Evolutionary conservation across 2,797 vertebrate species (phyloP).

Genomic region (Philypnodon macrostomus): DNA sequence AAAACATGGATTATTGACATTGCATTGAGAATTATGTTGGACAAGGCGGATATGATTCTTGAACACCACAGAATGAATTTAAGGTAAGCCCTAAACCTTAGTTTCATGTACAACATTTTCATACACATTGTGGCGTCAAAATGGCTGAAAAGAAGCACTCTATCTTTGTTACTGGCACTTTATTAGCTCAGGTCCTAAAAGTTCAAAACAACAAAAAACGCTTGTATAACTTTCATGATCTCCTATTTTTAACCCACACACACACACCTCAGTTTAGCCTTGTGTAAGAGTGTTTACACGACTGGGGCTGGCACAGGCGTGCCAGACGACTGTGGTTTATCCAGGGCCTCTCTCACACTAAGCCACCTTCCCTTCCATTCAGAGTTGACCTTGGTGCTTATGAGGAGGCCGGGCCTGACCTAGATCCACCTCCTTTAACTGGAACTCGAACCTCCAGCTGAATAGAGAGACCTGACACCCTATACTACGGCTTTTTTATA

Average conservation of each 20-base stretch:
- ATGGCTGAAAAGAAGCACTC: not conserved
- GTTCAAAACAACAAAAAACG: constrained; percentile 12
- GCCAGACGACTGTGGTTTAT: constrained; percentile 74
- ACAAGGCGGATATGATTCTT: no score
- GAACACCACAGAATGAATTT: no score
- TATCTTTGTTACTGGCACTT: not conserved
- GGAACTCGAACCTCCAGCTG: constrained; percentile 48
- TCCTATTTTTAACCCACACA: constrained; percentile 12
- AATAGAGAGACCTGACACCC: constrained; percentile 50
- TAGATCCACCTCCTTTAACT: constrained; percentile 70
- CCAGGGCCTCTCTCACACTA: constrained; percentile 69
- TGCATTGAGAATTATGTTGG: no score
- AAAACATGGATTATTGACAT: no score
- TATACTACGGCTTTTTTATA: constrained; percentile 9
- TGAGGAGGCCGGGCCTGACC: constrained; percentile 72
- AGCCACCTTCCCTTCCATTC: constrained; percentile 76
- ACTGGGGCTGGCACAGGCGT: constrained; percentile 55
- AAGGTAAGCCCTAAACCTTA: not conserved
- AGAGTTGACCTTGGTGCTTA: constrained; percentile 74
- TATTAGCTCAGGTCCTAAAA: constrained; percentile 17
- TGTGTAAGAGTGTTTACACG: constrained; percentile 72
- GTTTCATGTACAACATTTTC: not conserved
- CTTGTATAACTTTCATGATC: constrained; percentile 35
- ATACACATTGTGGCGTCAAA: not conserved
- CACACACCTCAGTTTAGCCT: constrained; percentile 37